Percentiles rank a stretch among this genome's conserved stretches.
Evolutionary conservation across 2,888 invertebrate genomes (phyloP).

Genomic region (Oxycera nigricornis): DNA sequence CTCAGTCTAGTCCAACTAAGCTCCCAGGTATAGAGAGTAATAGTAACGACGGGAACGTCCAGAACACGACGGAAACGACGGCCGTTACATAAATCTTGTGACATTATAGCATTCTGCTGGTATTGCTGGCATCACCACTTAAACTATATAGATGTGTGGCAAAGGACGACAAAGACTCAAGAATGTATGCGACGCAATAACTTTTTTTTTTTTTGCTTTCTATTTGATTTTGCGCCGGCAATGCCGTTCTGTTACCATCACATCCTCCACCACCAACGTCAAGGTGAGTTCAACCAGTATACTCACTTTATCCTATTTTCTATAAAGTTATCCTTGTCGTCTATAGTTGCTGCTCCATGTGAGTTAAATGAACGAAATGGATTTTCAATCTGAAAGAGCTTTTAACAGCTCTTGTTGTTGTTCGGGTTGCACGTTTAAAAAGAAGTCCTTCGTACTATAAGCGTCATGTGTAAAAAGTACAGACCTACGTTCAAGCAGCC

Average conservation of each 20-base stretch:
- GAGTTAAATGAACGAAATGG: slow-evolving; percentile 37
- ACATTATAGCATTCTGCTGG: slow-evolving; percentile 22
- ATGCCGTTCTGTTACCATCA: too few relatives aligned
- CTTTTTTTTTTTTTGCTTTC: neutral
- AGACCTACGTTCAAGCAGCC: neutral
- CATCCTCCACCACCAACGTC: neutral
- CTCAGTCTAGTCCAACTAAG: neutral
- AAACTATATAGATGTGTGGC: neutral
- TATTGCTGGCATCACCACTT: slow-evolving; percentile 8
- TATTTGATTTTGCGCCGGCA: neutral
- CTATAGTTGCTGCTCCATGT: neutral
- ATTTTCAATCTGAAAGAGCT: slow-evolving; percentile 37
- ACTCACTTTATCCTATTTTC: neutral
- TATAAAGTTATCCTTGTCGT: neutral
- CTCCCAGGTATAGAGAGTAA: slow-evolving; percentile 12
- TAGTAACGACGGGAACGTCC: neutral
- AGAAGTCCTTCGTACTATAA: neutral
- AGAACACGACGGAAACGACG: neutral
- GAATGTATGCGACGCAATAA: slow-evolving; percentile 26
- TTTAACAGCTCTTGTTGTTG: slow-evolving; percentile 15
- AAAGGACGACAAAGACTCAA: neutral
- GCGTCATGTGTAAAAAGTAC: neutral
- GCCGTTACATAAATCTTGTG: slow-evolving; percentile 19
- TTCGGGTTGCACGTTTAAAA: neutral
- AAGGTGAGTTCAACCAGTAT: neutral